A percentile compares a stretch with the other conserved stretches of the same genome.
Conservation (phyloP, 2,113 vertebrate genomes). For the Marmota monax region DNA sequence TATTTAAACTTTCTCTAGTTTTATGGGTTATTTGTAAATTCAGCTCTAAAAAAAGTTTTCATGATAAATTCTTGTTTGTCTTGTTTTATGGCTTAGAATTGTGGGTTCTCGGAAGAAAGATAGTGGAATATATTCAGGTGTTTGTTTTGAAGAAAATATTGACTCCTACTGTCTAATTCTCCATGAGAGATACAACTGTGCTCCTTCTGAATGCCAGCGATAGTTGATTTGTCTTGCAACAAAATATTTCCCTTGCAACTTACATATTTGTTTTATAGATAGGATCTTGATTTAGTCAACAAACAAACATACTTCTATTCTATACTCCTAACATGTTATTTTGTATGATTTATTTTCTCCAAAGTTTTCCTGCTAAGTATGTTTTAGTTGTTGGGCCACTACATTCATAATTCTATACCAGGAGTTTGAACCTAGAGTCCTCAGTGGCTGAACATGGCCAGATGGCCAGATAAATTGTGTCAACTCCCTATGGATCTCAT, state of each 20-base stretch:
- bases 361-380: not conserved
- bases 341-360: constrained; percentile 43
- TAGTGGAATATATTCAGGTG: not conserved
- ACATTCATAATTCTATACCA: constrained; percentile 11
- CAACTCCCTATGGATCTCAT: not conserved
- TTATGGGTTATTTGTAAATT: constrained; percentile 41
- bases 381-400: not conserved
- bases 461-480: constrained; percentile 37
- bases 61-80: not conserved
- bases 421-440: not conserved
- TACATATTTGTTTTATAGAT: constrained; percentile 41
- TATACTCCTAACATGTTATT: not conserved
- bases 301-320: not conserved
- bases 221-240: not conserved
- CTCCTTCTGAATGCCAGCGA: not conserved
- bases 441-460: not conserved
- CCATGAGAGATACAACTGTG: not conserved
- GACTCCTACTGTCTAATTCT: not conserved
- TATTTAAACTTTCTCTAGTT: not conserved
- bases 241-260: not conserved
- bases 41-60: not conserved
- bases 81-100: not conserved
- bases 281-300: not conserved
- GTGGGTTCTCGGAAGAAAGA: not conserved
- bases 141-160: constrained; percentile 1